Base-by-base conservation (phyloP, 2,113 vertebrate genomes). In the Stegostoma tigrinum region DNA sequence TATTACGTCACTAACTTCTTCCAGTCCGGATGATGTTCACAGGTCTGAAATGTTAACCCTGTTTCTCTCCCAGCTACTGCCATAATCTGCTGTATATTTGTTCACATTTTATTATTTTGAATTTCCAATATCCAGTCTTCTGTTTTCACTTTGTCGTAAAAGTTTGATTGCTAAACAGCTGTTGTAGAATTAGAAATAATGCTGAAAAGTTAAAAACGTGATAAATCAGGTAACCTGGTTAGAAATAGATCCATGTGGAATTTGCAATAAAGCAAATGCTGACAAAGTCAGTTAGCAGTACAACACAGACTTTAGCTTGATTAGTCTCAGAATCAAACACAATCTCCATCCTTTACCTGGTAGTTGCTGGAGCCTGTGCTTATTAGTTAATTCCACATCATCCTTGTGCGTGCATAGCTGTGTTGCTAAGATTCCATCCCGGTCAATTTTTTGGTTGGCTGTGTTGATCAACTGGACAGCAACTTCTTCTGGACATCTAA, bases 351-450 rank as follows among this genome's bases (percentile, higher is more conserved):
- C 42, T 5, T 97, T 95, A 99, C 99, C 99, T 97, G 98, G 96
- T 0, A 99, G 97, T 96, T 98, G 98, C 87, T 97, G 97, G 86
- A 99, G 98, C 95, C 97, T 87, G 89, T 96, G 98, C 96, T 98
- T 97, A 0, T 99, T 99, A 14, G 98, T 99, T 91, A 98, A 96
- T 96, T 98, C 98, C 94, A 99, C 99, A 0, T 99, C 99, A 72
- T 99, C 98, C 96, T 98, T 99, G 97, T 99, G 99, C 0, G 99
- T 99, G 97, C 99, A 99, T 87, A 99, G 98, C 95, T 98, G 97
- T 0, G 99, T 99, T n/a, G 99, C 99, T 96, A 99, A 96, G 96
- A 99, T 99, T 66, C 99, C 99, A 12, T 99, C 98, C 91, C 96
- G 97, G 96, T 98, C 99, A 4, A 99, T 98, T 75, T 96, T 97